phyloP scores from a whole-genome alignment of 2,113 vertebrate genomes.

The Galeopterus variegatus region DNA sequence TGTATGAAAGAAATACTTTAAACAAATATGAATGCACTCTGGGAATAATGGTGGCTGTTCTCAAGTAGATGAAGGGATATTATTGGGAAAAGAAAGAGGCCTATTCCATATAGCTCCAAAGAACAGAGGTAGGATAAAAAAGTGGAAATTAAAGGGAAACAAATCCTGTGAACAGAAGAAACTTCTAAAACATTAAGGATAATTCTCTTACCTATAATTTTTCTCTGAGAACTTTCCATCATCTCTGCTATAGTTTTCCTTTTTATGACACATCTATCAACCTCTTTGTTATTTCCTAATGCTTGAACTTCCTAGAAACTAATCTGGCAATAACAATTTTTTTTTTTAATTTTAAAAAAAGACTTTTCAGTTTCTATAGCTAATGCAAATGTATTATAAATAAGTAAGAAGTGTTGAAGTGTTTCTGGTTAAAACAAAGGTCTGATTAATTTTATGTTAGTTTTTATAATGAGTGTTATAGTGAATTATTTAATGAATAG shows the following conservation, averaged over 20 bases:
- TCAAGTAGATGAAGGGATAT: not conserved
- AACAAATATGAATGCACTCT: not conserved
- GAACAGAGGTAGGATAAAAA: not conserved
- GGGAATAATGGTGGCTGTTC: not conserved
- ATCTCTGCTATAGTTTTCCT: not conserved
- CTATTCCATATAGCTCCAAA: not conserved
- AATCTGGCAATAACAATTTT: not conserved
- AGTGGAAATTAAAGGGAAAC: conserved; percentile 18
- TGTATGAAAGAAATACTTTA: not conserved
- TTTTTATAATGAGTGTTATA: not conserved
- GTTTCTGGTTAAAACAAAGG: not conserved
- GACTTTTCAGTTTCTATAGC: not conserved
- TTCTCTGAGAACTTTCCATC: not conserved
- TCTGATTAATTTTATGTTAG: not conserved
- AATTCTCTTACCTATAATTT: conserved; percentile 13
- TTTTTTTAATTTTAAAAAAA: not conserved
- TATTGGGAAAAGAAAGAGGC: not conserved
- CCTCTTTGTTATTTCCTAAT: not conserved
- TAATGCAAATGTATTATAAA: conserved; percentile 21
- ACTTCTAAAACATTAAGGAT: not conserved
- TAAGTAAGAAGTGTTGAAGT: not conserved
- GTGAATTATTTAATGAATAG: not conserved
- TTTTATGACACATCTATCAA: conserved; percentile 3
- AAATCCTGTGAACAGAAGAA: not conserved
- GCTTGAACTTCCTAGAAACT: not conserved